These are phyloP conservation scores for Tetramorium bicarinatum DNA, from an alignment of 2,888 invertebrate genomes.

Conservation along the genomic window DNA sequence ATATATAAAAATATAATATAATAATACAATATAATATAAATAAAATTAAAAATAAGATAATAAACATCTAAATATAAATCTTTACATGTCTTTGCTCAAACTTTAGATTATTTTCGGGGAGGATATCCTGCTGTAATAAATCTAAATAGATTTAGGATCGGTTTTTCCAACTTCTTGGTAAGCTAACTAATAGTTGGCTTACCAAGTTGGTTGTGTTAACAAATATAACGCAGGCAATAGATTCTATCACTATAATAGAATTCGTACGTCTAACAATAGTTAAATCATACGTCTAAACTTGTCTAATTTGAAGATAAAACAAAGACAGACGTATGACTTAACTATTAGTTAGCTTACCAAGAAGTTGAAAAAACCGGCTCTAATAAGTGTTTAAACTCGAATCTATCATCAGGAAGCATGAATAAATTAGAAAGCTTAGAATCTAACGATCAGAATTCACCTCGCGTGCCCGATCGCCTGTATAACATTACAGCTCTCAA, in stretches of 20 bases:
- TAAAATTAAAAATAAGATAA: neutral
- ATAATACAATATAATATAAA: too few relatives aligned
- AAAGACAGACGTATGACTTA: too few relatives aligned
- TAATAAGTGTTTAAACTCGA: neutral
- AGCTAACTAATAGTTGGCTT: too few relatives aligned
- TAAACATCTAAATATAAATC: neutral
- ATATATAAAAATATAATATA: neutral
- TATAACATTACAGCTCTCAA: neutral
- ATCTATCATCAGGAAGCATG: neutral
- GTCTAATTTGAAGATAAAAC: too few relatives aligned
- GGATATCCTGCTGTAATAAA: neutral
- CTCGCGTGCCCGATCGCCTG: neutral
- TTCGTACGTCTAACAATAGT: neutral
- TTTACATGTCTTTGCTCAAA: neutral
- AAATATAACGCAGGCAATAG: slow-evolving; percentile 47
- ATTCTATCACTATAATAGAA: slow-evolving; percentile 26
- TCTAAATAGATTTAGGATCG: neutral
- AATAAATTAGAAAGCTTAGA: neutral
- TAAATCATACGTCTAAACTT: too few relatives aligned
- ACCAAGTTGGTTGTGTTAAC: neutral
- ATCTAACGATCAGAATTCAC: neutral
- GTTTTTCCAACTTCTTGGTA: too few relatives aligned
- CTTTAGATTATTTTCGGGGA: neutral
- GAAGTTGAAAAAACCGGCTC: too few relatives aligned
- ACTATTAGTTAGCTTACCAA: too few relatives aligned